Percentiles rank a stretch among this genome's conserved stretches.
Evolutionary conservation across 2,797 vertebrate genomes (phyloP).

Genomic region (Spinus pinus): DNA sequence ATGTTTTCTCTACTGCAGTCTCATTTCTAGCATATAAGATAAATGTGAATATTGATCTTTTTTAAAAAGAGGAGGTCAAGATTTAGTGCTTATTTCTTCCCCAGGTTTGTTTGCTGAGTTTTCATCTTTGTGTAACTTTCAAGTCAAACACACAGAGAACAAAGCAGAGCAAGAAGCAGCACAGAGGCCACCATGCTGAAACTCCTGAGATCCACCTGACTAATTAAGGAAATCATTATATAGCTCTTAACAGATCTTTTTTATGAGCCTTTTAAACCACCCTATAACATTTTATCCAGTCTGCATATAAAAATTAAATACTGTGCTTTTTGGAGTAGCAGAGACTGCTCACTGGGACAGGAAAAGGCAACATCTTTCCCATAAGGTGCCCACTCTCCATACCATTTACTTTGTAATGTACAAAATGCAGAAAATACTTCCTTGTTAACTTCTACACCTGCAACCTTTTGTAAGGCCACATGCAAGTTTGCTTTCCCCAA

Average conservation of each 20-base stretch:
- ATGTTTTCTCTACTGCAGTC: not conserved
- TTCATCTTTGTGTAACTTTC: not conserved
- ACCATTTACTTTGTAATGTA: not conserved
- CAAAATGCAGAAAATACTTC: not conserved
- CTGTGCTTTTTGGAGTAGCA: not conserved
- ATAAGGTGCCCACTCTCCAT: rapidly evolving
- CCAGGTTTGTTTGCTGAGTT: not conserved
- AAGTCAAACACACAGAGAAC: not conserved
- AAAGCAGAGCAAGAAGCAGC: not conserved
- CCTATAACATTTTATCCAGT: not conserved
- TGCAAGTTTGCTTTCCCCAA: not conserved
- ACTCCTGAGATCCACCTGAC: not conserved
- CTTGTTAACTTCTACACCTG: not conserved
- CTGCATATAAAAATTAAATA: not conserved
- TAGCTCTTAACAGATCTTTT: not conserved
- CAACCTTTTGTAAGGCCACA: not conserved
- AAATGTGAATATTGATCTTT: not conserved
- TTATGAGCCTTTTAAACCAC: not conserved
- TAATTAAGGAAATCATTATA: not conserved
- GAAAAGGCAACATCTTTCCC: not conserved
- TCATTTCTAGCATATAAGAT: not conserved
- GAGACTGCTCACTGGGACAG: not conserved
- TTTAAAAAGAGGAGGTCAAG: not conserved
- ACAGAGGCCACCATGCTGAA: not conserved
- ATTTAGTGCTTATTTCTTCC: not conserved